Base-by-base conservation (phyloP, 2,797 vertebrate species). In the Erithacus rubecula region DNA sequence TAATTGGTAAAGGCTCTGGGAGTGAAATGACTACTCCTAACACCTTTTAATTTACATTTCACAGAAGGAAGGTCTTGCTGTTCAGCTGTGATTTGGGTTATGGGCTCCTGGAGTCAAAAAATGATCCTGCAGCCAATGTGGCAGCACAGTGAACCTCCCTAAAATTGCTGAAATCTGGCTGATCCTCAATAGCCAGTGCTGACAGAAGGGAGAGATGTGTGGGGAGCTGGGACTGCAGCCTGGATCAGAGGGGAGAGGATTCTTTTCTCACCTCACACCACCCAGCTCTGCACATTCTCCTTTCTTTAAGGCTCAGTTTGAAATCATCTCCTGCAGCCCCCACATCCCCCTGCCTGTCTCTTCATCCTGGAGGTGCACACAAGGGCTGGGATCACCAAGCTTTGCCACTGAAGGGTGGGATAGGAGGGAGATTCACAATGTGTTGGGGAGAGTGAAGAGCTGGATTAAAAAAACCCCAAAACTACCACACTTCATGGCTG, bases 11-110 rank as follows among this genome's bases (percentile, higher is more conserved):
- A 58, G 89, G 7, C 58, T 78, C 44, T 47, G 69, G 65, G 77
- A 89, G 74, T 36, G 69, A 83, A 84, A 37, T 64, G 83, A 34
- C 86, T 80, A 1, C 71, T 87, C 71, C 53, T 62, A 75, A 89
- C 87, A 81, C 87, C 82, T 93, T 85, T 68, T 80, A 83, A 87
- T 91, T 92, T 94, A 11, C 49, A 59, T 91, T 69, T 87, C 72
- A 53, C 47, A 26, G 58, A 23, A 71, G 34, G 78, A 39, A 83
- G 11, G 26, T 72, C 65, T 81, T 27, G 75, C 78, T 92, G 64
- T 60, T 87, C 47, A 32, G 37, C 60, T 52, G 49, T 5, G 55
- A 59, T 15, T 70, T 47, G 64, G 55, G 22, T 2, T 41, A 12
- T 13, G 32, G 82, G 37, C 27, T 84, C 43, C 65, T 41, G 1